phyloP scores from a whole-genome alignment of 2,797 vertebrate genomes.

The Eremophila alpestris region DNA sequence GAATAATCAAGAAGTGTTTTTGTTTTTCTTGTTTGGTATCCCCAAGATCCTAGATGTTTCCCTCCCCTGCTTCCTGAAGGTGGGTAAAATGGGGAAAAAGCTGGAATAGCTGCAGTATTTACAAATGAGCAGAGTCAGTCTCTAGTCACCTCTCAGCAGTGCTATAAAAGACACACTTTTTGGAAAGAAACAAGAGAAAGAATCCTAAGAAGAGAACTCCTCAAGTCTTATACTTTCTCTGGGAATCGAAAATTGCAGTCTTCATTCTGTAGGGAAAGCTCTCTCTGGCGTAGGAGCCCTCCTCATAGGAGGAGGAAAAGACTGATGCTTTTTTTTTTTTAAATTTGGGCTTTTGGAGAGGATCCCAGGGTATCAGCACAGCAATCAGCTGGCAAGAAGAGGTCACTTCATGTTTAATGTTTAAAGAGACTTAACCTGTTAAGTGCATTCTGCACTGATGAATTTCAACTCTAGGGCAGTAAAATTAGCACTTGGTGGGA shows the following conservation, averaged over 20 bases:
- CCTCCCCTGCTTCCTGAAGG: neutral
- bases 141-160: neutral
- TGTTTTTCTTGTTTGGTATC: neutral
- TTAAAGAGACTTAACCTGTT: neutral
- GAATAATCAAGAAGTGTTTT: neutral
- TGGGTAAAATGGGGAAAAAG: neutral
- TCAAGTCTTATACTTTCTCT: neutral
- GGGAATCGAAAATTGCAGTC: neutral
- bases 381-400: neutral
- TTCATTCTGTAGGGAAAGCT: neutral
- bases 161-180: neutral
- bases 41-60: neutral
- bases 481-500: neutral
- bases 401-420: neutral
- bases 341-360: neutral
- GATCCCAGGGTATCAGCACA: neutral
- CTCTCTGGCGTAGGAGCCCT: neutral
- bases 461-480: neutral
- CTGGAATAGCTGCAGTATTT: neutral
- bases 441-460: neutral
- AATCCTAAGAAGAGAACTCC: neutral
- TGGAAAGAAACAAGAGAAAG: neutral
- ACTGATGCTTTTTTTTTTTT: neutral
- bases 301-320: neutral
- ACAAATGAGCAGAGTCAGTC: neutral